Evolutionary conservation across 1,140 invertebrate species (phyloP), one percentile per base, ranked within the genome.

Genomic region (Lepidurus packardi): DNA sequence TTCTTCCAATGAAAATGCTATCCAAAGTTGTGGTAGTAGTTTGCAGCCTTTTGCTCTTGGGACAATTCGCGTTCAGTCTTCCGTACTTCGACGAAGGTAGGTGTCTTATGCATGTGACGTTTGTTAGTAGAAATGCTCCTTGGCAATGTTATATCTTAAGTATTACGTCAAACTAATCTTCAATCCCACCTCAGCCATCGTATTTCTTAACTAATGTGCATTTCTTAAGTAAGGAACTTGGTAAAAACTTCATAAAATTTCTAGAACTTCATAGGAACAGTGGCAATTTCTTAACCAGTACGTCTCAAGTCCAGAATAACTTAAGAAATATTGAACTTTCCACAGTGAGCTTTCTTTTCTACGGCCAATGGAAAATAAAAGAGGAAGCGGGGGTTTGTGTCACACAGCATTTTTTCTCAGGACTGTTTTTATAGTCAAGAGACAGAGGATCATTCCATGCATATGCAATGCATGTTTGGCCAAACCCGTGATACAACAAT

Each of bases 1-100:
- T 16, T 21, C 13, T 65, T n/a, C 13, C 53, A 65, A 65, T 65
- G 53, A 65, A 65, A 65, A 65, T 65, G 53, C 16, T 65, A n/a
- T 65, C 53, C 53, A 65, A 65, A 21, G 53, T 65, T 65, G 53
- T 65, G 13, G 53, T 65, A 16, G 53, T 65, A 21, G 53, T 16
- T 65, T 65, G 53, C 53, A 65, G 53, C 53, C 53, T 65, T 65
- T 65, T 65, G 13, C 53, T 65, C 53, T 21, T 65, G 6, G 53
- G 53, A 21, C 53, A 65, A 65, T 21, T 65, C 8, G 53, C 53
- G 53, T 65, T 65, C 53, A 65, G 53, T 21, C 53, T 65, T 21
- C 53, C 16, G 53, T 65, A 65, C 13, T 65, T 21, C 53, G 21
- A 65, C 53, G 53, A 65, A 65, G 53, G 53, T 65, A 65, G 13